Conservation (phyloP, 92 coral and sea anemone genomes). For the Porites evermanni region DNA sequence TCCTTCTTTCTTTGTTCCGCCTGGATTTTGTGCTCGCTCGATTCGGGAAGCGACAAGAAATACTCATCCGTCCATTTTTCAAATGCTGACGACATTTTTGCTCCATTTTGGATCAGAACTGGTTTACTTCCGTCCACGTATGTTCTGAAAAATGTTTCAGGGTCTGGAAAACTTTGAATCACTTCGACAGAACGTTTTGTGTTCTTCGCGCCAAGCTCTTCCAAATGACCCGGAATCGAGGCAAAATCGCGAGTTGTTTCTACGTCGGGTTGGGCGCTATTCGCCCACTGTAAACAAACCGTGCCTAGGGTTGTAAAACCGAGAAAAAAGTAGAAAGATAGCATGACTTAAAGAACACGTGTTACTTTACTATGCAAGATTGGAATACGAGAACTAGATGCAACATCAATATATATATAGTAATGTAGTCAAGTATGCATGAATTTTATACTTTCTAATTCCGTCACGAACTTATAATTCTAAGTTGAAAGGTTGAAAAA, state of each 20-base stretch:
- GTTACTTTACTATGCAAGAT: conserved; percentile 17
- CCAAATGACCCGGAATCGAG: conserved; percentile 82
- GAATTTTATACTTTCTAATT: too few species aligned
- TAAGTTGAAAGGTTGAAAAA: too few species aligned
- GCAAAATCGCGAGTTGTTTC: conserved; percentile 7
- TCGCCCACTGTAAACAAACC: neutral
- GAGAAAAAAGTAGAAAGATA: neutral
- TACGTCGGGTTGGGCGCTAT: neutral
- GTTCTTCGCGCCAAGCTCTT: conserved; percentile 82
- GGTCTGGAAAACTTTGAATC: conserved; percentile 75
- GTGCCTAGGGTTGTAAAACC: neutral
- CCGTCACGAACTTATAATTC: too few species aligned
- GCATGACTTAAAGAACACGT: neutral
- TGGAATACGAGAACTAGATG: conserved; percentile 65
- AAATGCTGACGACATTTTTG: conserved; percentile 88
- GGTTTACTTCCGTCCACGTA: conserved; percentile 80
- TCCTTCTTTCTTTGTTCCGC: conserved; percentile 96
- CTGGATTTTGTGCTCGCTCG: conserved; percentile 57
- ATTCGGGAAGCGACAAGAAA: conserved; percentile 75
- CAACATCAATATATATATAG: neutral
- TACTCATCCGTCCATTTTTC: conserved; percentile 90
- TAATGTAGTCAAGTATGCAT: neutral
- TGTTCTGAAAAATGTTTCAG: conserved; percentile 79
- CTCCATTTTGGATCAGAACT: conserved; percentile 85
- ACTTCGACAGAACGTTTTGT: conserved; percentile 63